A percentile compares a stretch with the other conserved stretches of the same genome.
Evolutionary conservation across 2,888 invertebrate species (phyloP).

Genomic region (Argyresthia albistria): DNA sequence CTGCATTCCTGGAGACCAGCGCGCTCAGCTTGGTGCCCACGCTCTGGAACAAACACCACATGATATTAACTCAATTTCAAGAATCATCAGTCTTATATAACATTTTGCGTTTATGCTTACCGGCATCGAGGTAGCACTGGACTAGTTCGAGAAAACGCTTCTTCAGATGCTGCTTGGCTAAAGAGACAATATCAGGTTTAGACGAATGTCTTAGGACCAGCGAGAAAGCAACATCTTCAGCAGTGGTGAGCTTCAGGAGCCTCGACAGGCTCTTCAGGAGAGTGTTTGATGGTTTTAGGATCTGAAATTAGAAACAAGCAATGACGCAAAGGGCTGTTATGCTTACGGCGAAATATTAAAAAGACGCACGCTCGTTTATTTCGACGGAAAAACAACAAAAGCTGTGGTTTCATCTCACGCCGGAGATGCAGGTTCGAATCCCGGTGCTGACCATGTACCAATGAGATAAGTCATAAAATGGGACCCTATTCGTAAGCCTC

Average conservation of each 20-base stretch:
- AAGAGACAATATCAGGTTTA: slow-evolving; percentile 80
- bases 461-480: too few relatives aligned
- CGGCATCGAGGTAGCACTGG: slow-evolving; percentile 88
- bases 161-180: slow-evolving; percentile 85
- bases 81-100: not conserved
- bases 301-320: slow-evolving; percentile 68
- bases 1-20: slow-evolving; percentile 92
- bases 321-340: too few relatives aligned
- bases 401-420: too few relatives aligned
- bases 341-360: too few relatives aligned
- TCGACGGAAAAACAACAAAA: too few relatives aligned
- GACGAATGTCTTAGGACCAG: slow-evolving; percentile 86
- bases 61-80: not conserved
- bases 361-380: too few relatives aligned
- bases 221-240: slow-evolving; percentile 93
- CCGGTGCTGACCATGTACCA: too few relatives aligned
- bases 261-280: slow-evolving; percentile 89
- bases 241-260: slow-evolving; percentile 87
- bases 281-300: slow-evolving; percentile 83
- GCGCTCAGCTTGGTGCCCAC: slow-evolving; percentile 78
- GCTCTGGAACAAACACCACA: slow-evolving; percentile 16
- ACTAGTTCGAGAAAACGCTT: slow-evolving; percentile 88
- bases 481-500: too few relatives aligned
- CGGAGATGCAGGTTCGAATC: too few relatives aligned
- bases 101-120: slow-evolving; percentile 38